phyloP scores from a whole-genome alignment of 1,140 invertebrate genomes.

The Bradysia coprophila region DNA sequence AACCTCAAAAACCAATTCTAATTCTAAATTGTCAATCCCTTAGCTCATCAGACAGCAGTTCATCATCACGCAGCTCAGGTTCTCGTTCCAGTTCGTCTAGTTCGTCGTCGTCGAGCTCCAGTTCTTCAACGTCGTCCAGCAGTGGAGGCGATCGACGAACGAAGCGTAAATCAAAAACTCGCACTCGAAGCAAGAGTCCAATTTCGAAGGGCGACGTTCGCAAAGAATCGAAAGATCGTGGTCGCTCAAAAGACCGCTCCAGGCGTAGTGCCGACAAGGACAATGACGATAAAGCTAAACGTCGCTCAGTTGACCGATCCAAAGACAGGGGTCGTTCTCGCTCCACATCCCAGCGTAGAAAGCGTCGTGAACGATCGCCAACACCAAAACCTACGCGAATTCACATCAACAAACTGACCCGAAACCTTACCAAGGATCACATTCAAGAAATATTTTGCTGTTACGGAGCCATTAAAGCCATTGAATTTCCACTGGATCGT shows the following conservation, averaged over 20 bases:
- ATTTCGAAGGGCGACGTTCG: slow-evolving; percentile 4
- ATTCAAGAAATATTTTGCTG: slow-evolving; percentile 86
- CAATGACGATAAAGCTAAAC: slow-evolving; percentile 28
- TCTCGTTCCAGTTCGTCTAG: slow-evolving; percentile 51
- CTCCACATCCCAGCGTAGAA: slow-evolving; percentile 31
- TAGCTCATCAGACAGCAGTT: slow-evolving; percentile 32
- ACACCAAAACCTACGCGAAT: slow-evolving; percentile 77
- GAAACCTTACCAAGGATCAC: slow-evolving; percentile 88
- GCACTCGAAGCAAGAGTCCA: slow-evolving; percentile 3
- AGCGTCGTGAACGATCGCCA: slow-evolving; percentile 58
- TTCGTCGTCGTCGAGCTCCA: slow-evolving; percentile 37
- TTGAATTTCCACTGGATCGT: slow-evolving; percentile 79
- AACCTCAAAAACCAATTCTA: slow-evolving; percentile 1
- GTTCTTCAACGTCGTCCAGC: slow-evolving; percentile 30
- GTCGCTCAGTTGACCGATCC: slow-evolving; percentile 4
- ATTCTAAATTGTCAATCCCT: not conserved
- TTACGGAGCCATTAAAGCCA: slow-evolving; percentile 76
- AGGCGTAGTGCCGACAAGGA: slow-evolving; percentile 28
- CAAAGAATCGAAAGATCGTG: slow-evolving; percentile 14
- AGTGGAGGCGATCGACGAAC: slow-evolving; percentile 35
- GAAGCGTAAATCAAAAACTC: slow-evolving; percentile 1
- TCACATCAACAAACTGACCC: slow-evolving; percentile 77
- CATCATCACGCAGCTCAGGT: slow-evolving; percentile 57
- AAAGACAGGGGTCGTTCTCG: slow-evolving; percentile 16
- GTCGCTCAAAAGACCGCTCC: slow-evolving; percentile 18